Evolutionary conservation across 2,113 vertebrate genomes (phyloP).

Genomic region (Semnornis frantzii): DNA sequence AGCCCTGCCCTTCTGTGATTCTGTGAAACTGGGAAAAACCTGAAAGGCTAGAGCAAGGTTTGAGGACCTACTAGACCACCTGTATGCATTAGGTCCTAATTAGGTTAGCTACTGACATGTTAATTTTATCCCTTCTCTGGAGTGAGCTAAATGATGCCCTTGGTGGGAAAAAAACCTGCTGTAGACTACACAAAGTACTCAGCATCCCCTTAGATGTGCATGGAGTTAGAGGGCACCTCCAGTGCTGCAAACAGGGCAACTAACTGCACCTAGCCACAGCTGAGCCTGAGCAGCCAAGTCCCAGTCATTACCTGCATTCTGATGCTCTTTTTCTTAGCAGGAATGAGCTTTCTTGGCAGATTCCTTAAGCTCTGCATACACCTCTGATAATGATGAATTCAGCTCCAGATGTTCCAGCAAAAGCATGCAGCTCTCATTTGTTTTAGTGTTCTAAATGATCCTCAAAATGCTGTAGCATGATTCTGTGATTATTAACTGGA

Average conservation of each 20-base stretch:
- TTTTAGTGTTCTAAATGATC: neutral
- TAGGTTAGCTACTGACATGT: neutral
- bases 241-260: no score
- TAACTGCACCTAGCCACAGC: neutral
- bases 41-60: no score
- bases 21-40: no score
- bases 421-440: neutral
- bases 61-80: no score
- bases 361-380: neutral
- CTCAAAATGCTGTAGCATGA: neutral
- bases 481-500: neutral
- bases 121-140: neutral
- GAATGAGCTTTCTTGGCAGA: neutral
- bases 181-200: neutral
- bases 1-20: no score
- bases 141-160: neutral
- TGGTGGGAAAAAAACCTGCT: neutral
- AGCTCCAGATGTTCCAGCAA: neutral
- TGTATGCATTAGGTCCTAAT: no score
- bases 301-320: accelerated
- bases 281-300: neutral
- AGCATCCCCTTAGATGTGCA: neutral
- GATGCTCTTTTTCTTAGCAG: neutral
- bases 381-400: neutral
- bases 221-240: accelerated